Evolutionary conservation across 1,140 invertebrate species (phyloP), one percentile per base, ranked within the genome.

Genomic region (Lanistes nyassanus): DNA sequence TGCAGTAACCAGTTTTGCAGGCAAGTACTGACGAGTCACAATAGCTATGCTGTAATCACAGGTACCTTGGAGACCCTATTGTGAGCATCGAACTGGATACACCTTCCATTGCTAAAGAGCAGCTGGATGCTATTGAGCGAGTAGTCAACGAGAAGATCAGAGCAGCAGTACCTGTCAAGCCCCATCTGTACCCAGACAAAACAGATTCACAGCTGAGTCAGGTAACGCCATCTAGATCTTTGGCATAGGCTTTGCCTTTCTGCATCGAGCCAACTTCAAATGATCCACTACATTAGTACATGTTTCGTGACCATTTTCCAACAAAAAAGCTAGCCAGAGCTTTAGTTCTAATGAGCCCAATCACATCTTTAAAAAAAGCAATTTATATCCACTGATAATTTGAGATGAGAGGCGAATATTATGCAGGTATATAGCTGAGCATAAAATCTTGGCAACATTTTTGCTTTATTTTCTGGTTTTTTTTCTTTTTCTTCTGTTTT

Each of bases 21-120:
- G 29, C 29, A 56, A 62, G 36, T 16, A 21, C 36, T 19, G 60
- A 11, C 5, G 16, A 3, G 60, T 62, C 36, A n/a, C 26, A 36
- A 62, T 9, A 16, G 42, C 19, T 47, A 34, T 7, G 62, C 21
- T 34, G 37, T 65, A 5, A 3, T 60, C 74, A 16, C 64, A 89
- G 88, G 95, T 94, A 93, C 90, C 87, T 95, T 11, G 95, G 95
- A 3, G 91, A 92, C 26, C 84, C 81, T 91, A 92, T 47, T 90
- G 92, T 81, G 5, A 86, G 81, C 47, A 85, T 89, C 64, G 87
- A 89, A 64, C 76, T 91, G 21, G 87, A 90, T 79, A 88, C 86
- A 9, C 77, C 83, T 0, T 69, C 71, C 21, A 74, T 91, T 76
- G 80, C 81, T 9, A 62, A 64, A 53, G 82, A 87, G 13, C 83